phyloP scores from a whole-genome alignment of 2,797 vertebrate species.

The Cossypha heuglini region DNA sequence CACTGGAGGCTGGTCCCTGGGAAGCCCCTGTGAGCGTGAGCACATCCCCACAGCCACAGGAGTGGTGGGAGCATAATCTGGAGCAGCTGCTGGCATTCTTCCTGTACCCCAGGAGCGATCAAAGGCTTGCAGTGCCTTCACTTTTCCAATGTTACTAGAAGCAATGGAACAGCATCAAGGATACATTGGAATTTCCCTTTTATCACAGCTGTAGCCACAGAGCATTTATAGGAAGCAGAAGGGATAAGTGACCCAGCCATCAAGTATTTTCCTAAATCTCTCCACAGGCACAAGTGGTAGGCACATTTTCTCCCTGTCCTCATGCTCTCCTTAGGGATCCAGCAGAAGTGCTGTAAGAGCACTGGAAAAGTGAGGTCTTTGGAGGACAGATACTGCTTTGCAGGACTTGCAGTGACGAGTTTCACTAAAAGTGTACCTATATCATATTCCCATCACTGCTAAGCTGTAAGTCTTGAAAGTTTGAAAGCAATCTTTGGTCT shows the following conservation, averaged over 20 bases:
- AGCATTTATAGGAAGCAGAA: not conserved
- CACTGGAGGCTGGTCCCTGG: accelerated
- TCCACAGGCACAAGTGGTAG: not conserved
- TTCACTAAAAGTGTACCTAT: not conserved
- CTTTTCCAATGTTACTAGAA: not conserved
- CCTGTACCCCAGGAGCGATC: not conserved
- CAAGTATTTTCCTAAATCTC: constrained; percentile 25
- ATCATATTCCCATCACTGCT: not conserved
- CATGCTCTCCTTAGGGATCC: not conserved
- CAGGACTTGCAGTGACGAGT: not conserved
- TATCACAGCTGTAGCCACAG: not conserved
- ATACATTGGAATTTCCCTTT: constrained; percentile 27
- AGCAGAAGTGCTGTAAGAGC: not conserved
- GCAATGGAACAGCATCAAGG: not conserved
- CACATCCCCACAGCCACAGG: accelerated
- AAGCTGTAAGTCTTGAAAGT: not conserved
- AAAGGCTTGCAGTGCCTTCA: not conserved
- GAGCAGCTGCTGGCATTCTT: constrained; percentile 7
- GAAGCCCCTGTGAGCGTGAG: accelerated
- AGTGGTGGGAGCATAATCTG: accelerated
- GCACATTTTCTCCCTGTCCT: not conserved
- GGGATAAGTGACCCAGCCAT: not conserved
- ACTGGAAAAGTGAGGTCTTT: not conserved
- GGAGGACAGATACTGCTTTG: not conserved
- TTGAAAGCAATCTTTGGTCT: not conserved